A percentile compares a stretch with the other conserved stretches of the same genome.
Conservation (phyloP, 2,113 vertebrate genomes). For the Rhynchopsitta pachyrhyncha region DNA sequence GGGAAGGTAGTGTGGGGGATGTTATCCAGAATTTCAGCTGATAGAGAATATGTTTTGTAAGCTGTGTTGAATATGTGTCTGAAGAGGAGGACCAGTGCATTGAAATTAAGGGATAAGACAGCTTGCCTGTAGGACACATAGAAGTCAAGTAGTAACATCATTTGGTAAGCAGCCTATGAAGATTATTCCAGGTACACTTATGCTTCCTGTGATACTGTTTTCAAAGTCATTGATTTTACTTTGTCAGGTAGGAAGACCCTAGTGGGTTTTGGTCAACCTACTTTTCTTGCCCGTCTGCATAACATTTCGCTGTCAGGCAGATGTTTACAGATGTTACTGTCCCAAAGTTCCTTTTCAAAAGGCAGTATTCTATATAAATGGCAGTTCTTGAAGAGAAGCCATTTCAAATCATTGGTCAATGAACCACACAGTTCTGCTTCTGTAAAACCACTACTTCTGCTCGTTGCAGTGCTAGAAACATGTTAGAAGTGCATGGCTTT, state of each 20-base stretch:
- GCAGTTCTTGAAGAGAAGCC: background rate
- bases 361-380: background rate
- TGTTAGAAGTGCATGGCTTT: background rate
- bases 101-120: background rate
- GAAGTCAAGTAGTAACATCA: background rate
- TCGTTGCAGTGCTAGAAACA: background rate
- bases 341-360: background rate
- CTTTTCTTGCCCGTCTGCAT: background rate
- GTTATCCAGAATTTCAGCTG: background rate
- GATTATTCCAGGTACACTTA: background rate
- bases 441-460: conserved; percentile 29
- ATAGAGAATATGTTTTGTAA: background rate
- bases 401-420: conserved; percentile 17
- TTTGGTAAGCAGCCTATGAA: background rate
- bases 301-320: background rate
- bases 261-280: background rate
- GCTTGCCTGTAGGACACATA: background rate
- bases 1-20: background rate
- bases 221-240: background rate
- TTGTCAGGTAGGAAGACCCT: background rate
- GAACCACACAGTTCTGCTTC: conserved; percentile 30
- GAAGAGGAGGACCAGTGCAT: background rate
- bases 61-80: background rate
- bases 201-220: background rate
- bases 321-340: background rate